A percentile compares a stretch with the other conserved stretches of the same genome.
Conservation (phyloP, 2,888 invertebrate species). For the Diabrotica balteata region DNA sequence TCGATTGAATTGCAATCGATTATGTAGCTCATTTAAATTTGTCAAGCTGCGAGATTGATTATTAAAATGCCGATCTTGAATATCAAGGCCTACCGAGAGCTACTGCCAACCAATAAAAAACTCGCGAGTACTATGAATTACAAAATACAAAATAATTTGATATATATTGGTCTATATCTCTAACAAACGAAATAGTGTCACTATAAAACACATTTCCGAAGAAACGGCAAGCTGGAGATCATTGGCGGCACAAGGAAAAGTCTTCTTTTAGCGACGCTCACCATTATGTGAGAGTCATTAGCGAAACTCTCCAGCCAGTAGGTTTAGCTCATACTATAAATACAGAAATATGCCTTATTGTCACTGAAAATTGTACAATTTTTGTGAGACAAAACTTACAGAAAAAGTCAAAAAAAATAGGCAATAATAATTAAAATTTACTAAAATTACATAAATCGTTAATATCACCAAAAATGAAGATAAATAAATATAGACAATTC, state of each 20-base stretch:
- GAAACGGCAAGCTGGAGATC: conserved; percentile 26
- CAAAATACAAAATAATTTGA: conserved; percentile 23
- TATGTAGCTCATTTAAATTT: conserved; percentile 17
- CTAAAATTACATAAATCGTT: no score
- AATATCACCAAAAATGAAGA: no score
- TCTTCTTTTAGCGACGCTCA: no score
- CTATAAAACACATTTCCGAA: conserved; percentile 24
- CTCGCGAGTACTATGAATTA: conserved; percentile 21
- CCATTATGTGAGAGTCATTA: no score
- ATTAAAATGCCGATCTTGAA: conserved; percentile 15
- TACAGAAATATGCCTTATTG: no score
- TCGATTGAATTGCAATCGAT: conserved; percentile 14
- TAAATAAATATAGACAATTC: no score
- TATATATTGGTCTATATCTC: conserved; percentile 14
- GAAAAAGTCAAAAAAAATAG: no score
- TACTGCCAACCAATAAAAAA: conserved; percentile 13
- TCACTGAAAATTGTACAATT: no score
- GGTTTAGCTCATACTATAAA: no score
- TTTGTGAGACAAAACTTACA: no score
- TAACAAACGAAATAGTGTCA: conserved; percentile 14
- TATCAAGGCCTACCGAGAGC: conserved; percentile 15
- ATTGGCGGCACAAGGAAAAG: neutral
- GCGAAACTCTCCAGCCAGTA: no score
- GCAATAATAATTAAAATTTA: no score
- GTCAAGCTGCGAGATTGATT: conserved; percentile 17